phyloP scores from a whole-genome alignment of 2,888 invertebrate genomes.

The Girardia tigrina region DNA sequence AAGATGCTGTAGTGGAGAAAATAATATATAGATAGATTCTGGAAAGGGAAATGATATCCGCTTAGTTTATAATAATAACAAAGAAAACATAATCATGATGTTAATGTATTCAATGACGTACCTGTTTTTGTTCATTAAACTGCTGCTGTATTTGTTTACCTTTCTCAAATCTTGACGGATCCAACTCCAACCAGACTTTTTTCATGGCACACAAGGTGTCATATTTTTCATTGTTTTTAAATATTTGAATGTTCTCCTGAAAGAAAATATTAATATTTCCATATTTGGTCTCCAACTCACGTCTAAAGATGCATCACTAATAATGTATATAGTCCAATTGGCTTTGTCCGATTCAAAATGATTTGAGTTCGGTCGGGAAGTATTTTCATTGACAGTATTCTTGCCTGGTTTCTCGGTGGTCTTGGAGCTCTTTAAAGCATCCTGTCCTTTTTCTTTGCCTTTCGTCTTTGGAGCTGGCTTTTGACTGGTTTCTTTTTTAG shows the following conservation, averaged over 20 bases:
- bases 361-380: constrained; percentile 42
- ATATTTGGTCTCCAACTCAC: constrained; percentile 40
- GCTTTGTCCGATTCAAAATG: constrained; percentile 48
- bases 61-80: neutral
- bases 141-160: constrained; percentile 45
- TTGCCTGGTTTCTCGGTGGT: neutral
- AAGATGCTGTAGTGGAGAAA: too few species aligned
- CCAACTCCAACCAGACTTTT: constrained; percentile 50
- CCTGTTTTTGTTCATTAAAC: constrained; percentile 39
- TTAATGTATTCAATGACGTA: neutral
- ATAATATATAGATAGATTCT: too few species aligned
- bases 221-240: constrained; percentile 5
- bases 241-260: constrained; percentile 3
- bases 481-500: neutral
- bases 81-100: neutral
- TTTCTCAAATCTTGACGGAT: constrained; percentile 50
- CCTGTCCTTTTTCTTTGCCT: neutral
- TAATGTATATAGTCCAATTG: constrained; percentile 46
- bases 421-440: neutral
- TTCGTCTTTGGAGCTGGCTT: neutral
- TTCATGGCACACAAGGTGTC: constrained; percentile 45
- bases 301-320: constrained; percentile 44
- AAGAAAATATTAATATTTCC: neutral
- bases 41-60: too few species aligned
- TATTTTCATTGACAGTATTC: neutral